phyloP scores from a whole-genome alignment of 2,113 vertebrate genomes.

The Marmota flaviventris region DNA sequence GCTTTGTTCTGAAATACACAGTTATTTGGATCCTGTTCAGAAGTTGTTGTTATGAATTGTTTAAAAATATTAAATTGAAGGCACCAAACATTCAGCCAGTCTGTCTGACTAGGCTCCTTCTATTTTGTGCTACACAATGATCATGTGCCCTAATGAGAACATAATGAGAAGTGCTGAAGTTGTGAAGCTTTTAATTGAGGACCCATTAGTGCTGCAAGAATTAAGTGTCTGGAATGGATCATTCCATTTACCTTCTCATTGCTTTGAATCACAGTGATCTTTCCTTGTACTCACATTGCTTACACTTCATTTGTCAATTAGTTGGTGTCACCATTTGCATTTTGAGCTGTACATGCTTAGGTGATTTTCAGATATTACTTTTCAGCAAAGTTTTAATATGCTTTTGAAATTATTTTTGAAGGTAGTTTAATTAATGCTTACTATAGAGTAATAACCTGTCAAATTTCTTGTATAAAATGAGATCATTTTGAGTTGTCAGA shows the following conservation, averaged over 20 bases:
- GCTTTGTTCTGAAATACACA: conserved; percentile 45
- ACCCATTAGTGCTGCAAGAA: conserved; percentile 23
- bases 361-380: conserved; percentile 46
- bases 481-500: not conserved
- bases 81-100: not conserved
- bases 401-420: conserved; percentile 26
- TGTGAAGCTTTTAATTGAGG: conserved; percentile 52
- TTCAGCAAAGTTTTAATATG: conserved; percentile 38
- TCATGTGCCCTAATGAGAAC: not conserved
- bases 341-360: not conserved
- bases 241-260: conserved; percentile 33
- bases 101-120: not conserved
- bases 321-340: conserved; percentile 35
- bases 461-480: conserved; percentile 53
- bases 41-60: conserved; percentile 37
- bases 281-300: not conserved
- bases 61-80: not conserved
- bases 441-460: conserved; percentile 38
- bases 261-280: conserved; percentile 34
- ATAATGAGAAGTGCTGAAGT: not conserved
- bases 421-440: conserved; percentile 53
- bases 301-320: conserved; percentile 43
- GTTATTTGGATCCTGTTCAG: not conserved
- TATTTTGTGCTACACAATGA: not conserved
- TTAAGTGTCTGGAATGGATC: conserved; percentile 42